These are phyloP conservation scores for Diplogasteroides magnus DNA, from an alignment of 1,140 invertebrate species.

Conservation along the genomic window DNA sequence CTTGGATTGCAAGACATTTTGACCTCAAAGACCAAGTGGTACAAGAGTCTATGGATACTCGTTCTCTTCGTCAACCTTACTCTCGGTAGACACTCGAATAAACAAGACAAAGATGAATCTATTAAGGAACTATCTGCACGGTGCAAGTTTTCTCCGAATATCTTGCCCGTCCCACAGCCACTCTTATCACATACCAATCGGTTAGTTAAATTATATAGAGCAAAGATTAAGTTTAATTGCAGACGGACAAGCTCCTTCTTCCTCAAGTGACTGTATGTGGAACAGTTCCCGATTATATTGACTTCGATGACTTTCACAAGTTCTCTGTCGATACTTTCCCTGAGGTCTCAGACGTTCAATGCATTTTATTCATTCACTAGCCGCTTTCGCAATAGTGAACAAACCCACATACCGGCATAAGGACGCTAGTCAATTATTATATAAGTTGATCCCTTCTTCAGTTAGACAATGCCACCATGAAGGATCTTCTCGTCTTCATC, in stretches of 20 bases:
- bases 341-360: no score
- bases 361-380: no score
- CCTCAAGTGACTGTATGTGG: not conserved
- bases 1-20: not conserved
- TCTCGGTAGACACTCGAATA: not conserved
- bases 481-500: not conserved
- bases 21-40: not conserved
- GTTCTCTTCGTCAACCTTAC: not conserved
- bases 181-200: not conserved
- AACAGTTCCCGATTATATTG: not conserved
- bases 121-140: not conserved
- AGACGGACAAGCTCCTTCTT: not conserved
- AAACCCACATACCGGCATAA: no score
- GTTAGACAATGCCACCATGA: not conserved
- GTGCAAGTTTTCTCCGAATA: not conserved
- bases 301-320: not conserved
- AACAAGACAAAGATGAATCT: not conserved
- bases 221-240: no score
- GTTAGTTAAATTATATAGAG: no score
- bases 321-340: no score
- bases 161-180: not conserved
- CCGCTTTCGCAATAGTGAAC: no score
- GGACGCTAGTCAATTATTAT: no score
- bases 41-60: not conserved
- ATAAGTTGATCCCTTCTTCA: no score